A percentile compares a stretch with the other conserved stretches of the same genome.
Conservation (phyloP, 2,113 vertebrate species). For the Anser brachyrhynchus region DNA sequence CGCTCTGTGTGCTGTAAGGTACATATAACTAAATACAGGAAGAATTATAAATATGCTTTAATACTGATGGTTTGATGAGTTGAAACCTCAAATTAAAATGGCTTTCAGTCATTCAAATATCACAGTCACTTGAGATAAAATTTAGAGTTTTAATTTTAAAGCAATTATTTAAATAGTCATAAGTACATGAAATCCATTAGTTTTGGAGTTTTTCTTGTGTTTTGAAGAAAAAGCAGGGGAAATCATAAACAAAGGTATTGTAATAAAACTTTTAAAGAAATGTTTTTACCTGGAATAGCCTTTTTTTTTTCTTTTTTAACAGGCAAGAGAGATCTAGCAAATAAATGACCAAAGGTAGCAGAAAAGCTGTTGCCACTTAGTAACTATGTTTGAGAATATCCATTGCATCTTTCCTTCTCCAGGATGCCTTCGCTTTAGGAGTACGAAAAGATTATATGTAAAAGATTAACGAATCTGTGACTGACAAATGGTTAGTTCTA, state of each 20-base stretch:
- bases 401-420: not conserved
- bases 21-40: not conserved
- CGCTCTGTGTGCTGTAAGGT: not conserved
- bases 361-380: not conserved
- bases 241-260: not conserved
- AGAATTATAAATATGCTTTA: not conserved
- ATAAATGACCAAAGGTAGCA: not conserved
- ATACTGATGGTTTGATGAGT: not conserved
- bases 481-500: too few relatives aligned
- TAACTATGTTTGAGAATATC: not conserved
- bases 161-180: not conserved
- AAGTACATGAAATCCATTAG: not conserved
- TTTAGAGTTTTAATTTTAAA: not conserved
- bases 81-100: not conserved
- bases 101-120: not conserved
- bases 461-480: not conserved
- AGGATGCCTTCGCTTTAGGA: not conserved
- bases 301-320: not conserved
- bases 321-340: not conserved
- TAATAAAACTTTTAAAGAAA: not conserved
- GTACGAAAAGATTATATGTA: not conserved
- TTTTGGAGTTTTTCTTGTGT: not conserved
- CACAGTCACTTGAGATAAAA: too few relatives aligned
- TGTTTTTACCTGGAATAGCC: not conserved
- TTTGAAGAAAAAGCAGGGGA: not conserved